A percentile compares a stretch with the other conserved stretches of the same genome.
These are phyloP conservation scores for Pimpla rufipes DNA, from an alignment of 2,888 invertebrate genomes.

Conservation along the genomic window DNA sequence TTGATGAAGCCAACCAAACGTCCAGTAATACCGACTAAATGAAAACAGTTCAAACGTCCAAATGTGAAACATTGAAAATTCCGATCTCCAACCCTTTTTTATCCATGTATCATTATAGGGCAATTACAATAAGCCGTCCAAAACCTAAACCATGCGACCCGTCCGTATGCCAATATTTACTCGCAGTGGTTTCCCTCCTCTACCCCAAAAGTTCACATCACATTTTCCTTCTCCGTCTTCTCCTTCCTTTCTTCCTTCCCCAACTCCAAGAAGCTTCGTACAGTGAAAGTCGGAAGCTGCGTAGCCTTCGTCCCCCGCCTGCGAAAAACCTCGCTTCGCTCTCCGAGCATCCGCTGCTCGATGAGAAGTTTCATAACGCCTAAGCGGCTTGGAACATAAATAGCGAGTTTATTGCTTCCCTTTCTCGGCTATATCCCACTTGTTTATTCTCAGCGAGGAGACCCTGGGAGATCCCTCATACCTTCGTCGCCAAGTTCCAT, in stretches of 20 bases:
- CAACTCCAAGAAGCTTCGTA: neutral
- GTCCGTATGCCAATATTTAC: no score
- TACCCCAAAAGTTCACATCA: neutral
- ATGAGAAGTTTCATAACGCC: conserved; percentile 67
- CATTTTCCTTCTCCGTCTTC: neutral
- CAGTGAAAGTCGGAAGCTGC: neutral
- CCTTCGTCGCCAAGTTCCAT: conserved; percentile 32
- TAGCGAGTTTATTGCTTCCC: conserved; percentile 70
- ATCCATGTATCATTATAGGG: no score
- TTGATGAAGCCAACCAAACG: no score
- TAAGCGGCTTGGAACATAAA: conserved; percentile 69
- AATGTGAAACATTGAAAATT: no score
- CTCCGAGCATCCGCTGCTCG: conserved; percentile 17
- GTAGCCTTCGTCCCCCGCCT: neutral
- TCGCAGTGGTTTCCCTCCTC: neutral
- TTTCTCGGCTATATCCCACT: conserved; percentile 63
- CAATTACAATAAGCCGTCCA: no score
- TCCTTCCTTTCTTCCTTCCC: neutral
- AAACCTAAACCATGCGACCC: no score
- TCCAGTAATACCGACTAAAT: no score
- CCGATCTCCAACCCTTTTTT: no score
- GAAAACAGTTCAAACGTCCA: no score
- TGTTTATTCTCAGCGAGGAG: conserved; percentile 65
- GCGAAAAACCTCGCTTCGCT: neutral
- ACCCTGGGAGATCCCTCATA: conserved; percentile 47